Conservation (phyloP, 2,888 invertebrate genomes). For the Eristalinus sepulchralis region DNA sequence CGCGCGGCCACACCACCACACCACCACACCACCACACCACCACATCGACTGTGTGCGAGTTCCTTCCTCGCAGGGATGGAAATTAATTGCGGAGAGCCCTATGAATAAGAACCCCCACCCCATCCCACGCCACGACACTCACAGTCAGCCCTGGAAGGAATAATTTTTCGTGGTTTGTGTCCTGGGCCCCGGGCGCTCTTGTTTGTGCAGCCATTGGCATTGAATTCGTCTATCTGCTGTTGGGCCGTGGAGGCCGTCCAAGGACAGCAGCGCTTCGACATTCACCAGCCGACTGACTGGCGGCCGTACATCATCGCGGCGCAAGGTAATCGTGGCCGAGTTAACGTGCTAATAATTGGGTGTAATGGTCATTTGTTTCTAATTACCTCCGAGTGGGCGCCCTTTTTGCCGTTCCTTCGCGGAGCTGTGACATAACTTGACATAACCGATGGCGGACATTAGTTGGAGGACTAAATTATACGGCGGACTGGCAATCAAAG, state of each 20-base stretch:
- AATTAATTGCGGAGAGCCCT: conserved; percentile 48
- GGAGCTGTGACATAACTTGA: conserved; percentile 19
- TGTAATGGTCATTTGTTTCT: conserved; percentile 54
- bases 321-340: conserved; percentile 35
- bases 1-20: conserved; percentile 5
- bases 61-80: conserved; percentile 19
- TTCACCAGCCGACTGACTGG: not conserved
- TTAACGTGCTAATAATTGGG: conserved; percentile 65
- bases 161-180: conserved; percentile 15
- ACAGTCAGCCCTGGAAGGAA: conserved; percentile 4
- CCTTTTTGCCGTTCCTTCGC: not conserved
- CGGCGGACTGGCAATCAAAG: conserved; percentile 1
- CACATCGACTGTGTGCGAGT: not conserved
- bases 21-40: not conserved
- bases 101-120: conserved; percentile 20
- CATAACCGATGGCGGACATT: conserved; percentile 29
- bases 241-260: not conserved
- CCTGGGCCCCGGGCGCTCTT: not conserved
- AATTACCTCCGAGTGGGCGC: conserved; percentile 31
- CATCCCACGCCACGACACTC: too few species aligned
- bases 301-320: conserved; percentile 41
- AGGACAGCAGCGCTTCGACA: conserved; percentile 6
- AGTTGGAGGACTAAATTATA: conserved; percentile 34
- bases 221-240: conserved; percentile 31
- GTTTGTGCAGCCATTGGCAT: conserved; percentile 42